Conservation (phyloP, 92 coral and sea anemone species). For the Heliopora coerulea region DNA sequence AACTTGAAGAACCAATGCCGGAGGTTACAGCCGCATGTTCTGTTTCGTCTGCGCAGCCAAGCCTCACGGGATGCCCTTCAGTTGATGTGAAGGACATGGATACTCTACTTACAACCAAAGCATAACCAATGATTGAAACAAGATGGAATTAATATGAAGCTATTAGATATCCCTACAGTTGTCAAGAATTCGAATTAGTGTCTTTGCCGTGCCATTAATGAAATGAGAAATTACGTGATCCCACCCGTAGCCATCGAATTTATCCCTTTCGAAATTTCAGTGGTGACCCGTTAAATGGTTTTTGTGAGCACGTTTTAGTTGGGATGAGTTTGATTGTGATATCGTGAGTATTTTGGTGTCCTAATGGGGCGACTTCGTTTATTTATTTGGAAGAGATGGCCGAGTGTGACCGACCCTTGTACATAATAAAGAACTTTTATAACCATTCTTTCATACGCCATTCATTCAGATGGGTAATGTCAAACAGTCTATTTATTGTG, state of each 20-base stretch:
- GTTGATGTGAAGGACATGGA: background rate
- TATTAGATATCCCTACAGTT: too few relatives aligned
- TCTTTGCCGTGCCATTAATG: too few relatives aligned
- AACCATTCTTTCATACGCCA: slow-evolving; percentile 3
- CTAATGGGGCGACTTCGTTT: background rate
- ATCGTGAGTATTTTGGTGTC: background rate
- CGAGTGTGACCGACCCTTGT: too few relatives aligned
- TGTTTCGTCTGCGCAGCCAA: background rate
- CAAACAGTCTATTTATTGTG: background rate
- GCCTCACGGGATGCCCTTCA: background rate
- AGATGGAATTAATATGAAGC: background rate
- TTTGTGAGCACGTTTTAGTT: too few relatives aligned
- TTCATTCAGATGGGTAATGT: background rate
- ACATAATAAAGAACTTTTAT: background rate
- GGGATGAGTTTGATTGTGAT: too few relatives aligned
- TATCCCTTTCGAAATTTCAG: too few relatives aligned
- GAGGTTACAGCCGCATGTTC: background rate
- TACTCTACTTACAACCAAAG: too few relatives aligned
- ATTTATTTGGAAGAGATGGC: background rate
- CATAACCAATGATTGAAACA: too few relatives aligned
- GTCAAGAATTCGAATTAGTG: too few relatives aligned
- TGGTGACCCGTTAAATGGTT: too few relatives aligned
- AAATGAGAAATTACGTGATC: too few relatives aligned
- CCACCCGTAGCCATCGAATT: too few relatives aligned
- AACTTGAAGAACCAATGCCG: background rate